Evolutionary conservation across 2,797 vertebrate genomes (phyloP), one percentile per base, ranked within the genome.

Genomic region (Presbytis comata): DNA sequence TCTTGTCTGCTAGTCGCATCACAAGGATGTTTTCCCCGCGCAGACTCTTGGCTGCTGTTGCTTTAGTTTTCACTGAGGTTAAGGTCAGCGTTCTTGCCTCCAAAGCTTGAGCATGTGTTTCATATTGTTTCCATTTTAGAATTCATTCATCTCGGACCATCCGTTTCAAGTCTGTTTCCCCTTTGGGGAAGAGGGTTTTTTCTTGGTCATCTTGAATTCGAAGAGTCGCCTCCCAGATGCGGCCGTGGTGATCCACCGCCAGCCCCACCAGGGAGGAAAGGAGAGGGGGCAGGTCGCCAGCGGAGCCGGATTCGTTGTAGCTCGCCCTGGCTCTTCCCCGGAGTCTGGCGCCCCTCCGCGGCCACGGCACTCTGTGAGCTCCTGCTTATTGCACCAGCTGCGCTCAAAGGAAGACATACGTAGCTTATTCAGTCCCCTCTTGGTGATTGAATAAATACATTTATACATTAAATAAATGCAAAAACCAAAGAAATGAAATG

Each of bases 1-100:
- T 64, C 30, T 99, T 99, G 96, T 99, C 99, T 98, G 99, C 99
- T 97, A 99, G 99, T 95, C 19, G 10, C 76, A n/a, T 53, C 30
- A 13, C 76, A 12, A 50, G 76, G 46, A n/a, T 1, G 46, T 8
- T 50, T 21, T 99, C 98, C 99, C 26, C 22, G 8, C 48, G 78
- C 48, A 8, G 48, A 33, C 36, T 28, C 48, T 13, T 99, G 99
- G 99, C 97, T 99, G 99, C 98, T 99, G 99, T 96, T 99, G 94
- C 98, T 99, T 99, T 98, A 99, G 99, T 98, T 99, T 99, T 93
- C 99, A 94, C 99, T 99, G 96, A 99, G 99, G 96, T 99, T 99
- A 80, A 99, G 98, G 97, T 99, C 99, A 92, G 99, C 99, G 98
- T 99, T 99, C 98, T 99, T 99, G 7, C 99, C 98, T 99, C 99